Evolutionary conservation across 2,113 vertebrate genomes (phyloP).

Genomic region (Paratilapia polleni): DNA sequence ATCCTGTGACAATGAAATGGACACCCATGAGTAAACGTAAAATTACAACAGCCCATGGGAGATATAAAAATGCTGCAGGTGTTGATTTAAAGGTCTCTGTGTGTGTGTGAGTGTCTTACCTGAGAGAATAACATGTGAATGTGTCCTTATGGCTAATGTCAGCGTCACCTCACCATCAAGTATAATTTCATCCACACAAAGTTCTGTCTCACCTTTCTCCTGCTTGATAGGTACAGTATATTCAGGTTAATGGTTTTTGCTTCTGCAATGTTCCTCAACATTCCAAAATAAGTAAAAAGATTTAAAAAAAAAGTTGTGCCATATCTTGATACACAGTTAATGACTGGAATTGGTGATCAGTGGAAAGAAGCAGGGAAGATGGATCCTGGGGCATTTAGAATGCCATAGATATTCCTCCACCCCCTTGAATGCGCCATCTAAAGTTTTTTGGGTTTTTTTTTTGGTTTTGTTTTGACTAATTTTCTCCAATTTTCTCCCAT

Average conservation of each 20-base stretch:
- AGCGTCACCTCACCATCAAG: slow-evolving; percentile 42
- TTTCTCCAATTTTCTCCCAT: slow-evolving; percentile 81
- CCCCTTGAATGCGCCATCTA: slow-evolving; percentile 52
- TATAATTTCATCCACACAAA: slow-evolving; percentile 59
- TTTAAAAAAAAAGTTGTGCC: slow-evolving; percentile 75
- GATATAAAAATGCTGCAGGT: slow-evolving; percentile 12
- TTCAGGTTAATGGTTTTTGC: slow-evolving; percentile 64
- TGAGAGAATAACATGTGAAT: not conserved
- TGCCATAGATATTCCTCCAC: slow-evolving; percentile 74
- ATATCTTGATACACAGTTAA: slow-evolving; percentile 87
- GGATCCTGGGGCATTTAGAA: slow-evolving; percentile 28
- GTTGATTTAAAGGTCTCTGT: slow-evolving; percentile 25
- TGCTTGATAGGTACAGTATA: slow-evolving; percentile 5
- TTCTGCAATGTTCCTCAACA: slow-evolving; percentile 65
- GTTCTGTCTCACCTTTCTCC: slow-evolving; percentile 10
- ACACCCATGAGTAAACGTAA: slow-evolving; percentile 16
- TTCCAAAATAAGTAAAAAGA: slow-evolving; percentile 81
- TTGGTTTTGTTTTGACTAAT: not conserved
- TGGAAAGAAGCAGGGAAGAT: slow-evolving; percentile 61
- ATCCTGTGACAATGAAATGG: slow-evolving; percentile 8
- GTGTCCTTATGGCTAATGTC: slow-evolving; percentile 7
- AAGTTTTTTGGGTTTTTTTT: not conserved
- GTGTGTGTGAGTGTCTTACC: not conserved
- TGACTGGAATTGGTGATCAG: slow-evolving; percentile 63
- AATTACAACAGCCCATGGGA: slow-evolving; percentile 15